phyloP scores from a whole-genome alignment of 2,113 vertebrate genomes.

The Phainopepla nitens region DNA sequence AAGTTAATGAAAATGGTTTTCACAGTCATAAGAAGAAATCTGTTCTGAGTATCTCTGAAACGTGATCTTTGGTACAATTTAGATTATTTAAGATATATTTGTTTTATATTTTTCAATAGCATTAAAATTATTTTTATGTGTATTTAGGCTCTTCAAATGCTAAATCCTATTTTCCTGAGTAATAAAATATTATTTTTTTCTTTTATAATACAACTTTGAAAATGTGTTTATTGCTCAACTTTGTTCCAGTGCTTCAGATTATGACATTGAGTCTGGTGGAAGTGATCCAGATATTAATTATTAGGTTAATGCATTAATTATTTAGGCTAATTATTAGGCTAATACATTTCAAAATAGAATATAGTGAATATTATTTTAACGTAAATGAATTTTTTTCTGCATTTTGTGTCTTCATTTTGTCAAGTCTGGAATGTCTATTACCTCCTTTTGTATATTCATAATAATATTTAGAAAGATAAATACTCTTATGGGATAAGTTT shows the following conservation, averaged over 20 bases:
- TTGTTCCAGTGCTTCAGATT: not conserved
- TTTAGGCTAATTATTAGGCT: not conserved
- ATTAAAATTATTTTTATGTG: not conserved
- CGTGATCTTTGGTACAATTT: not conserved
- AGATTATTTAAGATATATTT: not conserved
- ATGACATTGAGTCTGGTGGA: not conserved
- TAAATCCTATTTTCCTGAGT: not conserved
- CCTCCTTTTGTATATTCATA: not conserved
- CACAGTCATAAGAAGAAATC: not conserved
- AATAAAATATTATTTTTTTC: not conserved
- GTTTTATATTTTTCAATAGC: not conserved
- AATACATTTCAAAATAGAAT: not conserved
- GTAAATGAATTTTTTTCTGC: not conserved
- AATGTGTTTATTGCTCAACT: constrained; percentile 1
- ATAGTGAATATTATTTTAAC: not conserved
- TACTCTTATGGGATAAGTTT: not conserved
- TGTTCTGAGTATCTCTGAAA: not conserved
- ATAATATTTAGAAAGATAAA: not conserved
- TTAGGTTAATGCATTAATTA: not conserved
- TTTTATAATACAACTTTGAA: not conserved
- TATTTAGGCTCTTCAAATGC: not conserved
- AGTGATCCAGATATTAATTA: not conserved
- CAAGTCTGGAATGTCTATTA: not conserved
- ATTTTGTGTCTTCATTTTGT: not conserved
- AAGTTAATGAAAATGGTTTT: not conserved